Conservation (phyloP, 37 sponge, comb jelly and placozoan species). For the Agelas oroides region DNA sequence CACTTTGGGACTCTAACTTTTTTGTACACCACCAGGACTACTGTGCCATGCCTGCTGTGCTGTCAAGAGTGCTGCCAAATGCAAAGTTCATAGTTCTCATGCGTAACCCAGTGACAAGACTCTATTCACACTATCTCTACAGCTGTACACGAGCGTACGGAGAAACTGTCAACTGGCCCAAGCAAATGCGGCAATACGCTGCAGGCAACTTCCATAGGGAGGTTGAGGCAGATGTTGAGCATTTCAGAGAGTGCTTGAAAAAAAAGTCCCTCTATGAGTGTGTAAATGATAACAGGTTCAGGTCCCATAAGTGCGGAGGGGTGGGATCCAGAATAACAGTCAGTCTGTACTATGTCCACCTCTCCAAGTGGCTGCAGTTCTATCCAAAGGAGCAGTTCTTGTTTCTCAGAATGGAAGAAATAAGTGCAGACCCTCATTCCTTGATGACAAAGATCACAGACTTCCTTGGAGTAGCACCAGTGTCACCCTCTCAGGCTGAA, state of each 20-base stretch:
- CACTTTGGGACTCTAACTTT: slow-evolving; percentile 19
- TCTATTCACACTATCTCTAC: slow-evolving; percentile 33
- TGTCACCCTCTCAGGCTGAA: neutral
- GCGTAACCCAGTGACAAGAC: slow-evolving; percentile 14
- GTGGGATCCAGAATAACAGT: slow-evolving; percentile 1
- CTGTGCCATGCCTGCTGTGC: slow-evolving; percentile 21
- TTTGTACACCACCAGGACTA: neutral
- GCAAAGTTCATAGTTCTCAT: slow-evolving; percentile 45
- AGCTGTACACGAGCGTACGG: neutral
- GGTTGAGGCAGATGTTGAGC: neutral
- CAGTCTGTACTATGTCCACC: slow-evolving; percentile 32
- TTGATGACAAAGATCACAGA: slow-evolving; percentile 15
- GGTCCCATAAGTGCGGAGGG: neutral
- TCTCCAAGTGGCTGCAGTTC: slow-evolving; percentile 48
- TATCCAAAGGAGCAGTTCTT: slow-evolving; percentile 51
- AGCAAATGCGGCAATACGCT: neutral
- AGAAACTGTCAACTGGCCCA: neutral
- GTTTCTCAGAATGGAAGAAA: slow-evolving; percentile 56
- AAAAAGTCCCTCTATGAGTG: neutral
- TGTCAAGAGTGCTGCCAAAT: slow-evolving; percentile 15
- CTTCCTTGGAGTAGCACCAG: slow-evolving; percentile 27
- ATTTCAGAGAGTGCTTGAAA: neutral
- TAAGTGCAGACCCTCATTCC: neutral
- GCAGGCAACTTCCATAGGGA: slow-evolving; percentile 1
- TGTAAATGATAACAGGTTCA: neutral